Evolutionary conservation across 2,888 invertebrate species (phyloP).

Genomic region (Athetis lepigone): DNA sequence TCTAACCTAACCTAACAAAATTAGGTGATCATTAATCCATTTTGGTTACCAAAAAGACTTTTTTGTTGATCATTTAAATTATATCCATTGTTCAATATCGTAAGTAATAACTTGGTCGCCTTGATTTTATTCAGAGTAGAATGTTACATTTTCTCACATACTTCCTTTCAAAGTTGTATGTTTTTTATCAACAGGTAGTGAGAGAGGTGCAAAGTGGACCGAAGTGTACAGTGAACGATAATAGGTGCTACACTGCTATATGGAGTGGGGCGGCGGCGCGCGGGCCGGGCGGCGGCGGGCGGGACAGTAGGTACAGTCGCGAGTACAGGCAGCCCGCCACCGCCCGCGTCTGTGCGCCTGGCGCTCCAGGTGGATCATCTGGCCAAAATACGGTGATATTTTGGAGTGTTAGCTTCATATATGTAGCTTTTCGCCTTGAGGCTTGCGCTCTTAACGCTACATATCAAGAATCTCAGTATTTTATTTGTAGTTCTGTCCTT

Average conservation of each 20-base stretch:
- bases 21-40: too few relatives aligned
- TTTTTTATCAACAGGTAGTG: constrained; percentile 32
- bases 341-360: constrained; percentile 20
- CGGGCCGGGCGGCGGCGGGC: constrained; percentile 14
- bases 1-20: too few relatives aligned
- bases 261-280: constrained; percentile 68
- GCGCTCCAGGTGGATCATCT: constrained; percentile 56
- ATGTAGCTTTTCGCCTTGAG: constrained; percentile 78
- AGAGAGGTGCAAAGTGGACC: constrained; percentile 72
- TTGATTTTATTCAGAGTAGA: too few relatives aligned
- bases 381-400: constrained; percentile 64
- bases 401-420: constrained; percentile 62
- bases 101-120: too few relatives aligned
- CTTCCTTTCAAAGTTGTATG: too few relatives aligned
- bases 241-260: constrained; percentile 83
- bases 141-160: too few relatives aligned
- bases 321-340: constrained; percentile 30
- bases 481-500: constrained; percentile 65
- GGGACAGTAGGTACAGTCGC: constrained; percentile 27
- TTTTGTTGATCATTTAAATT: too few relatives aligned
- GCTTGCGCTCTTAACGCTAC: constrained; percentile 81
- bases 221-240: constrained; percentile 85
- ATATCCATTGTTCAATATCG: too few relatives aligned
- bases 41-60: too few relatives aligned
- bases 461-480: constrained; percentile 87